These are phyloP conservation scores for Scytalopus superciliaris DNA, from an alignment of 2,113 vertebrate species.

Conservation along the genomic window DNA sequence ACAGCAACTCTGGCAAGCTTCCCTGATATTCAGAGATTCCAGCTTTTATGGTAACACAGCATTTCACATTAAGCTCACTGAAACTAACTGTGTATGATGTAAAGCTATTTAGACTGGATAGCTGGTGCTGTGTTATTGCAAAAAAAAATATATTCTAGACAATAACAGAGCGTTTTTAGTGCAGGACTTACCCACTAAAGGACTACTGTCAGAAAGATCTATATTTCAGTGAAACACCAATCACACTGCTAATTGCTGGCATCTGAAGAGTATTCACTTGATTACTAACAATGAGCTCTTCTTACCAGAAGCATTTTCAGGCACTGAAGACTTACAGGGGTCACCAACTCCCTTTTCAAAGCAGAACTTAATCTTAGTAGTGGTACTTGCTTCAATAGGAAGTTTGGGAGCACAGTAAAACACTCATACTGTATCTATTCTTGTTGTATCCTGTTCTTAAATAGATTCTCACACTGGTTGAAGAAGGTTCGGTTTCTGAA, in stretches of 20 bases:
- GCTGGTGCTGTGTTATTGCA: neutral
- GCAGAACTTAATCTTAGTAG: neutral
- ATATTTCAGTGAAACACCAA: neutral
- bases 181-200: neutral
- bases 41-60: neutral
- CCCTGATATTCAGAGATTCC: neutral
- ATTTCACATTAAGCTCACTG: neutral
- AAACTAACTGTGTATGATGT: neutral
- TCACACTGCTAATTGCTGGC: neutral
- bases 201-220: neutral
- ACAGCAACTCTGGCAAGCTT: neutral
- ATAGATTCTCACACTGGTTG: neutral
- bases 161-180: neutral
- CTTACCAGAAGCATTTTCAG: neutral
- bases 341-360: neutral
- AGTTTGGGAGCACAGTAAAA: neutral
- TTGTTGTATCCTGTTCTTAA: neutral
- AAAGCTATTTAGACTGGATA: neutral
- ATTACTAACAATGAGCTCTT: neutral
- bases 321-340: neutral
- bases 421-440: neutral
- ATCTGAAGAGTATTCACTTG: neutral
- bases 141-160: neutral
- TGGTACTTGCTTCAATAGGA: neutral
- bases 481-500: neutral